Evolutionary conservation across 2,888 invertebrate genomes (phyloP), one percentile per base, ranked within the genome.

Genomic region (Drosophila tanythrix): DNA sequence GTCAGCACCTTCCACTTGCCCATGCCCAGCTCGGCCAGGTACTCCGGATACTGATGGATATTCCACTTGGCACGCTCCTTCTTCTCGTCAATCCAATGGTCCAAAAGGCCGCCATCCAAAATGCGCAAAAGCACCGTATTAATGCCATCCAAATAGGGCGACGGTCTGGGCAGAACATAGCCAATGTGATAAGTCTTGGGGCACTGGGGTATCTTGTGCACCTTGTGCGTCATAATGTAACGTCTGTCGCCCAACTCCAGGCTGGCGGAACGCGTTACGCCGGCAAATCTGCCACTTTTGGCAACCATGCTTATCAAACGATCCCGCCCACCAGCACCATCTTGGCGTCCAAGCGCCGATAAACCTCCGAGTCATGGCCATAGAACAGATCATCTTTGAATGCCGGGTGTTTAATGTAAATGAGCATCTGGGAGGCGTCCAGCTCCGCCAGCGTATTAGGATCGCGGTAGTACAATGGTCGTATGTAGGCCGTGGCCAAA

Each of bases 301-400:
- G 92, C 69, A 60, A 91, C 88, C 61, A 86, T 83, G 6, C 64
- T 79, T 11, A 92, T 90, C n/a, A 92, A 59, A 4, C 89, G 86
- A 35, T 88, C 86, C 29, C 83, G 29, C 74, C 79, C 3, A 92
- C 87, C 50, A 90, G 68, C 29, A 80, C 33, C 73, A 93, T 77
- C 71, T 91, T 92, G 27, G 76, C 81, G 68, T 92, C 63, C n/a
- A 93, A 81, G 15, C 81, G 87, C 2, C 83, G 74, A 62, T 92
- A 93, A 15, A 92, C 81, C 27, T 68, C 67, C 2, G 93, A 92
- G n/a, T 87, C 87, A 50, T 91, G 90, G 2, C 91, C 91, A 35
- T 78, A 82, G 46, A 93, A 93, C 3, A 93, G 72, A 63, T 93
- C 93, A 63, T 93, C 93, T 61, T 88, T 83, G 71, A 94, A 93